Evolutionary conservation across 1,140 invertebrate species (phyloP).

Genomic region (Plectrocnemia conspersa): DNA sequence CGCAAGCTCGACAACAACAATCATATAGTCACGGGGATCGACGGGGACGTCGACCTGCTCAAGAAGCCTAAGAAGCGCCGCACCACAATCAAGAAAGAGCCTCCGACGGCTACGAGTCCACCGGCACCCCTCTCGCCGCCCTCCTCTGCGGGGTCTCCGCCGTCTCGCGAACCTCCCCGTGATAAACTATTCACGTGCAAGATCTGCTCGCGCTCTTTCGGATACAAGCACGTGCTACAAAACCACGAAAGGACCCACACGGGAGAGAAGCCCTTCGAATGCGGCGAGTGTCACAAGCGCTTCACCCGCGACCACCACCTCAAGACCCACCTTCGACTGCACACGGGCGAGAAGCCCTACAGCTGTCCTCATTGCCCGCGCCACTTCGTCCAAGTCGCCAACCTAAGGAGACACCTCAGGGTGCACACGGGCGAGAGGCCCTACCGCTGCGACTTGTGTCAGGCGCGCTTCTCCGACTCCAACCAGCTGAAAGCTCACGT

Average conservation of each 20-base stretch:
- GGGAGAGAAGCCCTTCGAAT: slow-evolving; percentile 95
- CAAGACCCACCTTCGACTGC: slow-evolving; percentile 88
- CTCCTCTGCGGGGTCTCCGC: slow-evolving; percentile 47
- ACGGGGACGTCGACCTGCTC: slow-evolving; percentile 14
- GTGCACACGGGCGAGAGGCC: slow-evolving; percentile 95
- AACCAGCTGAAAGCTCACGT: slow-evolving; percentile 91
- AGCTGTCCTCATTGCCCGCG: slow-evolving; percentile 86
- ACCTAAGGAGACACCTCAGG: slow-evolving; percentile 84
- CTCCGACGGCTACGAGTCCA: slow-evolving; percentile 42
- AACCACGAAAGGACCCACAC: slow-evolving; percentile 97
- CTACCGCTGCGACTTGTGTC: slow-evolving; percentile 86
- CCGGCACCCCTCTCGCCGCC: slow-evolving; percentile 45
- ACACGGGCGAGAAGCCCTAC: slow-evolving; percentile 92
- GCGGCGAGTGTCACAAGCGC: slow-evolving; percentile 87
- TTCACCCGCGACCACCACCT: slow-evolving; percentile 95
- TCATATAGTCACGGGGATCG: slow-evolving; percentile 28
- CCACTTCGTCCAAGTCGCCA: slow-evolving; percentile 91
- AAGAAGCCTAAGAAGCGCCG: slow-evolving; percentile 38
- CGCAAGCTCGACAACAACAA: slow-evolving; percentile 33
- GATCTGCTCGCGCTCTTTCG: slow-evolving; percentile 81
- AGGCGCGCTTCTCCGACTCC: slow-evolving; percentile 86
- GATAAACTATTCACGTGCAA: slow-evolving; percentile 85
- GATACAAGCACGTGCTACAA: slow-evolving; percentile 91
- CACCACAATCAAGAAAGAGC: slow-evolving; percentile 18
- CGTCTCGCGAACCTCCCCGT: slow-evolving; percentile 53